These are phyloP conservation scores for Solea senegalensis DNA, from an alignment of 2,113 vertebrate species.

Conservation along the genomic window DNA sequence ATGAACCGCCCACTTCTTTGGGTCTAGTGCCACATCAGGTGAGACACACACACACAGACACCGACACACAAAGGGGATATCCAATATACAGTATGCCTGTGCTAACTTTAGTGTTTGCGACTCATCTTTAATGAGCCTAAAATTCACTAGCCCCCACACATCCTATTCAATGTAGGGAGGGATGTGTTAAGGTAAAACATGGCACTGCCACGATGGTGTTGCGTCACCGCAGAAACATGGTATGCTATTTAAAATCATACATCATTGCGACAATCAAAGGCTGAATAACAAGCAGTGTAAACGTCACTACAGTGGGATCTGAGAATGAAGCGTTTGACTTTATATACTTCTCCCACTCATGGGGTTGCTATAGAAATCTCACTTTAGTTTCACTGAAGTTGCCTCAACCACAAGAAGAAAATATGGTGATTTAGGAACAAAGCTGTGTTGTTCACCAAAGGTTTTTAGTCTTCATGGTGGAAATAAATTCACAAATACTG, in stretches of 20 bases:
- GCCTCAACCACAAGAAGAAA: too few species aligned
- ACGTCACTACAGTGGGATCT: not conserved
- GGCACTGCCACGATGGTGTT: not conserved
- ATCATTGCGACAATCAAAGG: not conserved
- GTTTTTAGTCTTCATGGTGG: too few species aligned
- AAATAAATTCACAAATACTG: too few species aligned
- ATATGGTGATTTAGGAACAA: too few species aligned
- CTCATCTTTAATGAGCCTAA: too few species aligned
- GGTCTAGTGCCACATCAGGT: slow-evolving; percentile 98
- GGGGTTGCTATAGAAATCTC: slow-evolving; percentile 2
- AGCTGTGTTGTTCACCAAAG: too few species aligned
- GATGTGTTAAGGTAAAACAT: not conserved
- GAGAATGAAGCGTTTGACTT: not conserved
- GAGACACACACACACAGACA: slow-evolving; percentile 44
- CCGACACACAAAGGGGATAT: not conserved
- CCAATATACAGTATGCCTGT: too few species aligned
- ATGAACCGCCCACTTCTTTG: slow-evolving; percentile 95
- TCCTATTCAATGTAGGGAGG: too few species aligned
- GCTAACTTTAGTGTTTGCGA: too few species aligned
- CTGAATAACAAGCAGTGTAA: not conserved
- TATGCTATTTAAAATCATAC: not conserved
- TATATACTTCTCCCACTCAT: not conserved
- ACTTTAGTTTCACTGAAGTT: not conserved
- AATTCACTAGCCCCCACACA: too few species aligned
- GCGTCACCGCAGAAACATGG: not conserved